Percentiles rank a stretch among this genome's conserved stretches.
Conservation (phyloP, 64 coral and sea anemone species). For the Dendronephthya gigantea region DNA sequence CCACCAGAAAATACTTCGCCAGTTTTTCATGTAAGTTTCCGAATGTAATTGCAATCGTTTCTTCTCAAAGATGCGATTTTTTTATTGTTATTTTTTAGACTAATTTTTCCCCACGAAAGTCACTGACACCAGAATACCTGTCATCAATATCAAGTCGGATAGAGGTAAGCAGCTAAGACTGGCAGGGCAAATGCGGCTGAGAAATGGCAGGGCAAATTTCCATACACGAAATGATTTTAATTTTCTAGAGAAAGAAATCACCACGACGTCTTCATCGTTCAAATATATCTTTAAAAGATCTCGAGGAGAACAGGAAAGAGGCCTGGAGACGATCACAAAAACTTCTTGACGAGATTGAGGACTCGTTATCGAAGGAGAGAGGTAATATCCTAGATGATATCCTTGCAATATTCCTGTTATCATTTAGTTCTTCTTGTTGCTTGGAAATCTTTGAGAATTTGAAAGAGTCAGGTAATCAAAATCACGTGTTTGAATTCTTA, state of each 20-base stretch:
- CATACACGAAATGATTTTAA: no score
- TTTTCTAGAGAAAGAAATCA: not conserved
- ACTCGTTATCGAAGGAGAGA: not conserved
- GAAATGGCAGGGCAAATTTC: no score
- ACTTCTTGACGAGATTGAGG: not conserved
- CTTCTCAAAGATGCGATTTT: no score
- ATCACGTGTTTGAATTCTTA: not conserved
- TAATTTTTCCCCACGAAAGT: not conserved
- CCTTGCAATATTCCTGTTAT: no score
- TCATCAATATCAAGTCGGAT: not conserved
- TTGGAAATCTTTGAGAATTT: not conserved
- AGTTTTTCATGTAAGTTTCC: not conserved
- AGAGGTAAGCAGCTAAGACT: not conserved
- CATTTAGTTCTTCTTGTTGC: not conserved
- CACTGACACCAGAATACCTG: not conserved
- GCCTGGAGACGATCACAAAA: not conserved
- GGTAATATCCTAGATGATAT: not conserved
- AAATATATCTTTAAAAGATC: conserved; percentile 2
- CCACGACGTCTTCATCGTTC: not conserved
- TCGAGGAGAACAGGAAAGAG: not conserved
- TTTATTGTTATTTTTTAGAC: not conserved
- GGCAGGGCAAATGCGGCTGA: no score
- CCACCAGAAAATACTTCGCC: not conserved
- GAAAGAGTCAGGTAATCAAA: not conserved
- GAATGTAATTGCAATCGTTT: no score